Base-by-base conservation (phyloP, 2,113 vertebrate species). In the Rattus rattus region DNA sequence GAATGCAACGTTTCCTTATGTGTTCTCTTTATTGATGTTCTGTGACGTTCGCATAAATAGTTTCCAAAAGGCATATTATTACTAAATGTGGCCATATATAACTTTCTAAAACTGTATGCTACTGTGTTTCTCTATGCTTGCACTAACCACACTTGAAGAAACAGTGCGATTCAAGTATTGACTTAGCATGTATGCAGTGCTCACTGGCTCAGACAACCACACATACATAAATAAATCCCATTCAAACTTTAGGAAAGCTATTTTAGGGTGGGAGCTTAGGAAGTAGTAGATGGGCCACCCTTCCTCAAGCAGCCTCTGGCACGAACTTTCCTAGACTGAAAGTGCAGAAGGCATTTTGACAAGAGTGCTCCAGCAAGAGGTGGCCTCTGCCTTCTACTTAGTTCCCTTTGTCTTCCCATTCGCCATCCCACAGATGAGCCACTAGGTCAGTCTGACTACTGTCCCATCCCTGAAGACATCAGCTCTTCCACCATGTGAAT, bases 1-100 rank as follows among this genome's bases (percentile, higher is more conserved):
- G 22, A 88, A 72, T 39, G 14, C 13, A 43, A 76, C 36, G 85
- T 73, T 70, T 92, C 14, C 20, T 67, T 76, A 65, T 16, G 52
- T 76, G 90, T 95, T 72, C 19, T 81, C 39, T 87, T 81, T 65
- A 75, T 76, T 90, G 92, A 94, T 30, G 47, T 17, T 90, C 49
- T 52, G 70, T 96, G 86, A 43, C 7, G 69, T 90, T 4, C 47
- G 76, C 47, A 85, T 69, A 89, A 79, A 69, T 93, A 1, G 16
- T 76, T 65, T 85, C 47, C 8, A 52, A 49, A 88, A 92, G 24
- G 2, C 22, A 20, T n/a, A 13, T 80, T 24, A 17, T 88, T 92
- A 13, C 30, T 83, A 6, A 70, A 47, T 63, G 90, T 86, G 54
- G 47, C 91, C 30, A 85, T 26, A 63, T 26, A 2, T 16, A 49